phyloP scores from a whole-genome alignment of 2,797 vertebrate genomes.

The Malurus leucopterus region DNA sequence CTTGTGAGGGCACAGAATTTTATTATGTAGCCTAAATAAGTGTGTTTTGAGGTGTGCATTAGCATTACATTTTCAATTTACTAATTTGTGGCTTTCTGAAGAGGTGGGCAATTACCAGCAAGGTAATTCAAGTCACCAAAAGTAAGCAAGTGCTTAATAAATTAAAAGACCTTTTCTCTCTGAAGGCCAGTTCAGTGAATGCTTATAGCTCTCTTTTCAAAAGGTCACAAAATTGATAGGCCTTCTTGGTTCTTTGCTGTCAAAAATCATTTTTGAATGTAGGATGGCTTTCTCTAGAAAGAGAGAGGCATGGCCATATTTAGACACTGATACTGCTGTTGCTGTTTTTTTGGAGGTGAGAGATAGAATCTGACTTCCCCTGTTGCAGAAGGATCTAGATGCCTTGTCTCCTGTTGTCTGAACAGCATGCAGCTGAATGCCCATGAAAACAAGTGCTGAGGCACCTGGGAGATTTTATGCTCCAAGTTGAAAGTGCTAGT shows the following conservation, averaged over 20 bases:
- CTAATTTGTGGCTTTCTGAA: background rate
- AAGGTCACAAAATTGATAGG: background rate
- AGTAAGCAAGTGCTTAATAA: background rate
- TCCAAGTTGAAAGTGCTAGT: background rate
- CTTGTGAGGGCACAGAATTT: background rate
- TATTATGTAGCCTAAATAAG: background rate
- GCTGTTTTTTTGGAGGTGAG: background rate
- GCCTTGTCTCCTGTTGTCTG: background rate
- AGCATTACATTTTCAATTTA: background rate
- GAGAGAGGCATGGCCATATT: rapidly evolving
- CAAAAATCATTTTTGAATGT: background rate
- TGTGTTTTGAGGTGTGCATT: background rate
- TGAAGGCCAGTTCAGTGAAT: background rate
- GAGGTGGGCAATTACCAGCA: background rate
- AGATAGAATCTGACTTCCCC: background rate
- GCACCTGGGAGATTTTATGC: background rate
- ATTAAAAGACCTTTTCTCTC: background rate
- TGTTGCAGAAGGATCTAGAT: background rate
- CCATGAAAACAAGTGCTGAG: background rate
- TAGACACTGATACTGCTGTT: background rate
- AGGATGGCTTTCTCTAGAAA: background rate
- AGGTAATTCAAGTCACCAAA: background rate
- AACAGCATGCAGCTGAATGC: background rate
- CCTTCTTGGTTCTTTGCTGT: background rate
- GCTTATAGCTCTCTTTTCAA: background rate